Percentiles rank a stretch among this genome's conserved stretches.
phyloP scores from a whole-genome alignment of 2,888 invertebrate species.

The Sepioteuthis lessoniana region DNA sequence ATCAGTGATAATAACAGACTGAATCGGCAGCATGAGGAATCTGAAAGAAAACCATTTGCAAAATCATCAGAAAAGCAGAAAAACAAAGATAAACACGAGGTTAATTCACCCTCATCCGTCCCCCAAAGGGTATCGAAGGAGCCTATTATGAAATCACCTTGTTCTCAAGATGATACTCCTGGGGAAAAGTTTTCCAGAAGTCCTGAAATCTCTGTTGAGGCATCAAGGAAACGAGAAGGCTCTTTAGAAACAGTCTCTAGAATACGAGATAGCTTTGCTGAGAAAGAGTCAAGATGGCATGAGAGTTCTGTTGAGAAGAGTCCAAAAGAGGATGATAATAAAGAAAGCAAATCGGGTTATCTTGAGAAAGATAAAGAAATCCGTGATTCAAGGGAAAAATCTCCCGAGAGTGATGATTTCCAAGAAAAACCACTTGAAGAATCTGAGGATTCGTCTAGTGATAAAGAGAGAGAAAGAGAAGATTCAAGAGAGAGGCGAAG shows the following conservation, averaged over 20 bases:
- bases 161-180: not conserved
- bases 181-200: not conserved
- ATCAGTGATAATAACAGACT: not conserved
- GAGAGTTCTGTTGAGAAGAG: not conserved
- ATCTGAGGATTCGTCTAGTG: constrained; percentile 43
- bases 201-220: not conserved
- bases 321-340: not conserved
- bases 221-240: not conserved
- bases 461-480: constrained; percentile 49
- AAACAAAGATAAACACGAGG: not conserved
- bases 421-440: constrained; percentile 25
- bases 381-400: not conserved
- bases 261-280: not conserved
- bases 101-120: not conserved
- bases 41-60: constrained; percentile 15
- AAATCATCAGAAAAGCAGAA: not conserved
- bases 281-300: not conserved
- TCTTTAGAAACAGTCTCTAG: not conserved
- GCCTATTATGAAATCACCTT: not conserved
- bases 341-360: not conserved
- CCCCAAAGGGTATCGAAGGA: not conserved
- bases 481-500: constrained; percentile 42
- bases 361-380: not conserved
- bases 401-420: constrained; percentile 42
- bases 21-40: not conserved